Base-by-base conservation (phyloP, 2,888 invertebrate species). In the Strigamia crassipes region DNA sequence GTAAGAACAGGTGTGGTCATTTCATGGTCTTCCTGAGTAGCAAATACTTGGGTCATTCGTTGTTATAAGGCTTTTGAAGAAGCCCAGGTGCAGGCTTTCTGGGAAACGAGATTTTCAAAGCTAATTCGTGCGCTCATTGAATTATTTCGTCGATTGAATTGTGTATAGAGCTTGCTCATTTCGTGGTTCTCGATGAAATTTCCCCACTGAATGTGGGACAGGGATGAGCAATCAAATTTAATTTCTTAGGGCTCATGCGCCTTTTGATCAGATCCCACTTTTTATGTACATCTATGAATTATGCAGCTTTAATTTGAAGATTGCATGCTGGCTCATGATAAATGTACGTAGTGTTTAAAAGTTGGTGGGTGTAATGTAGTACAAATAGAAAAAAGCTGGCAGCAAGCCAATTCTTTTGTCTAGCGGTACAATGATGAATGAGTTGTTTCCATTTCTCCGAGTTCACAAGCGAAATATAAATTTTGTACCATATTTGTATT, bases 241-340 rank as follows among this genome's bases (percentile, higher is more conserved):
- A 73, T 73, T 73, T 73, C 73, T 73, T 73, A 31, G 31, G 31
- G 27, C 56, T 56, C 73, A 27, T 73, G 73, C 31, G 73, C 73
- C 73, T 73, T 73, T 73, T 73, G 73, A 73, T 73, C 73, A 73
- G 73, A 73, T 13, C 73, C 73, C 73, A 73, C 12, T 73, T 66
- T 73, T 73, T 73, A 73, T 73, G 31, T 73, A 73, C 73, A 73
- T 12, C 27, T 73, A 73, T 73, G 73, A 73, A 73, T 73, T 31
- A 73, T 73, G 73, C 73, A 73, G 73, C 73, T 73, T 73, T 73
- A 73, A 73, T 73, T 73, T 73, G 73, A 73, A 73, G 73, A 73
- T 73, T 73, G 73, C 73, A 73, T 73, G 73, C 31, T 31, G 73
- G 73, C 73, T 73, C 73, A 73, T 73, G 73, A 73, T 73, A 73